Evolutionary conservation across 2,113 vertebrate species (phyloP), one percentile per base, ranked within the genome.

Genomic region (Dermatemys mawii): DNA sequence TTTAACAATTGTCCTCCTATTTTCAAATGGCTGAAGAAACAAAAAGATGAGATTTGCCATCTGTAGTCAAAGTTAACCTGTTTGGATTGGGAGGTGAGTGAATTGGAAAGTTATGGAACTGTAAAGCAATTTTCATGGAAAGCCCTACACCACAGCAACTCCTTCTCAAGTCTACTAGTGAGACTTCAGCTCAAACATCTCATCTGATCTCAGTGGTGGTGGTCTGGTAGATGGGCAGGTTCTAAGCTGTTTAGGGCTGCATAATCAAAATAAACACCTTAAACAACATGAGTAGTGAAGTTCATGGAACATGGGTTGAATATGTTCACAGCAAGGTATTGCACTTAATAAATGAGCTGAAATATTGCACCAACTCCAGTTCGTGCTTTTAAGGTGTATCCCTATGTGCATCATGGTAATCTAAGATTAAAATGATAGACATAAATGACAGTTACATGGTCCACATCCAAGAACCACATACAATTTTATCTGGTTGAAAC

Each of bases 321-420:
- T 67, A 78, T 14, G 26, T 75, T 6, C 21, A 78, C 16, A 48
- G 2, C 19, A 3, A 13, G 38, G 14, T n/a, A 81, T 86, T 48
- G 80, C 38, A 16, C 17, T n/a, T 5, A 27, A 89, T 16, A 44
- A 89, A 76, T 0, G 26, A 46, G 73, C 24, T 76, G 73, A 54
- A 5, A 11, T 67, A 38, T 0, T 54, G 14, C 12, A 50, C 11
- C 35, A 81, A 2, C 2, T 10, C 49, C 5, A 51, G 26, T 26
- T 60, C 81, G 17, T 27, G 0, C 19, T 86, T 81, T 79, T 79
- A 24, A 88, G 12, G 4, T 17, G 50, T 2, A 38, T 63, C 22
- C 14, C 41, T n/a, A 35, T 2, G 41, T 76, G 44, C 7, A 46
- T 26, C 41, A 27, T 27, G 26, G 46, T 50, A 44, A 6, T 81